phyloP scores from a whole-genome alignment of 2,797 vertebrate genomes.

The Sebastiscus albofasciatus region DNA sequence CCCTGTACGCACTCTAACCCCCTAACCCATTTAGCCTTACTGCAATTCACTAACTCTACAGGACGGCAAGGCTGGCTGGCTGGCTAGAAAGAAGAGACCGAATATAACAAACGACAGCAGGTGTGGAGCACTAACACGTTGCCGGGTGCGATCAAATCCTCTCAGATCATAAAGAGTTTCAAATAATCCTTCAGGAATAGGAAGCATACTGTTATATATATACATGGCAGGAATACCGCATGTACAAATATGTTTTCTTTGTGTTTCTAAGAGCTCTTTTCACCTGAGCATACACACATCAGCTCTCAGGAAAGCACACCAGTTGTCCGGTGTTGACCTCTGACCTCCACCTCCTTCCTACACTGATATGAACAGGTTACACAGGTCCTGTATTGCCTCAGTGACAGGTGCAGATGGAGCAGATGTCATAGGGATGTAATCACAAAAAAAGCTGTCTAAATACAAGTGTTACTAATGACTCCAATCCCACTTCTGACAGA shows the following conservation, averaged over 20 bases:
- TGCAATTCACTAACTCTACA: constrained; percentile 21
- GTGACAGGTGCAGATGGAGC: constrained; percentile 50
- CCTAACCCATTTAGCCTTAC: constrained; percentile 39
- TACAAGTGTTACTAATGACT: not conserved
- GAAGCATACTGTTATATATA: not conserved
- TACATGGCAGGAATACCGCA: not conserved
- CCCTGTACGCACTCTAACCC: constrained; percentile 30
- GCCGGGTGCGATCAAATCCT: constrained; percentile 4
- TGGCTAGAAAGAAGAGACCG: not conserved
- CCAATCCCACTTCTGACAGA: too few relatives aligned
- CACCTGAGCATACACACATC: not conserved
- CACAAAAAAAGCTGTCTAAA: constrained; percentile 15
- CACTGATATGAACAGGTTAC: constrained; percentile 49
- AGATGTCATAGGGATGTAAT: constrained; percentile 43
- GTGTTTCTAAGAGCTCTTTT: not conserved
- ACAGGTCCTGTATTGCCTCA: constrained; percentile 13
- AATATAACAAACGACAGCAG: constrained; percentile 36
- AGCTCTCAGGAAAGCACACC: constrained; percentile 8
- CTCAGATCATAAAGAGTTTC: constrained; percentile 11
- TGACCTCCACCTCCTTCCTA: constrained; percentile 27
- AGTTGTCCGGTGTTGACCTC: constrained; percentile 42
- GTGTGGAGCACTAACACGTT: constrained; percentile 16
- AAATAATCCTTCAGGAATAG: not conserved
- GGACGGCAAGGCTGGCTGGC: not conserved
- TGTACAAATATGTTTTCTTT: not conserved